A percentile compares a stretch with the other conserved stretches of the same genome.
These are phyloP conservation scores for Aporophyla lueneburgensis DNA, from an alignment of 2,888 invertebrate species.

Conservation along the genomic window DNA sequence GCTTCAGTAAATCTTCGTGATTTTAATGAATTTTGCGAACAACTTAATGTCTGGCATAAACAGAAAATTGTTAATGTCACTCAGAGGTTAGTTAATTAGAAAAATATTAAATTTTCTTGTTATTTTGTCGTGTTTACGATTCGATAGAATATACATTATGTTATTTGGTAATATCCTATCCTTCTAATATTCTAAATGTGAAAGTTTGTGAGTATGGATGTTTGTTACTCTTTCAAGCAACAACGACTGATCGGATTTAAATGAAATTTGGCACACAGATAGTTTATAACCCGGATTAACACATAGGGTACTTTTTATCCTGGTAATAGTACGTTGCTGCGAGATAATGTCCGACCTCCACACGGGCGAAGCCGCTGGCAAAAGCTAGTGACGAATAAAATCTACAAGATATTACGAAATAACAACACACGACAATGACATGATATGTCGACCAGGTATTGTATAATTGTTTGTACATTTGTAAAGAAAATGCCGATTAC, in stretches of 20 bases:
- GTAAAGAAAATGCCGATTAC: neutral
- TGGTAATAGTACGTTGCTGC: no score
- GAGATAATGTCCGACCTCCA: no score
- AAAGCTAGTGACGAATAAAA: neutral
- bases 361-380: no score
- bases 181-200: no score
- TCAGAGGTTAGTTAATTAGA: slow-evolving; percentile 46
- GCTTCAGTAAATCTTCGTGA: slow-evolving; percentile 65
- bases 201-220: no score
- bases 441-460: neutral
- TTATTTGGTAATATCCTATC: neutral
- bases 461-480: neutral
- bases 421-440: neutral
- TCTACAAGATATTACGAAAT: neutral
- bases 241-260: no score
- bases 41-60: slow-evolving; percentile 60
- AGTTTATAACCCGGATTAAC: no score
- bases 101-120: slow-evolving; percentile 28
- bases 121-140: neutral
- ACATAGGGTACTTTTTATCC: no score
- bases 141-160: neutral
- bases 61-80: slow-evolving; percentile 61
- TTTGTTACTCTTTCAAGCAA: no score
- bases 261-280: no score
- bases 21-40: slow-evolving; percentile 70